Evolutionary conservation across 2,888 invertebrate genomes (phyloP), one percentile per base, ranked within the genome.

Genomic region (Andrena haemorrhoa): DNA sequence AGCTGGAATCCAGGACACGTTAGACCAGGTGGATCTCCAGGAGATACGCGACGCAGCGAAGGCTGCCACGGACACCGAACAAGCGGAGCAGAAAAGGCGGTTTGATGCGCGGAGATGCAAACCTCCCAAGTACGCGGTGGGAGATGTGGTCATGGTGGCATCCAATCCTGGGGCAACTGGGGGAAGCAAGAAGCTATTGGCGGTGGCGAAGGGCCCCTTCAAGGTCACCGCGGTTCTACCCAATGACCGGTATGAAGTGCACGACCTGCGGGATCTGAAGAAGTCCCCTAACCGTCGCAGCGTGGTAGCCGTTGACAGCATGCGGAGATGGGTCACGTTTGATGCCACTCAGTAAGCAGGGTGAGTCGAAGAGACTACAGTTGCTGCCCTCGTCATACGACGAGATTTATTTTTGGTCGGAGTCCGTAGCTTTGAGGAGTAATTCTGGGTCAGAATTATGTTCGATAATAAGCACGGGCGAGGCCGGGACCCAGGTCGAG

Each of bases 191-290:
- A 89, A 90, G 31, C 56, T 89, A 16, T 31, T 72, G 1, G 78
- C 87, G 0, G 85, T 85, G n/a, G 82, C 80, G 0, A 86, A 85
- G 56, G 89, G 89, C 0, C 89, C 89, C 0, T 90, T 84, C 65
- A 79, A 71, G 47, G 82, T 90, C 1, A 86, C 79, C 0, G 85
- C 82, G 0, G 82, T 88, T 0, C 49, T 88, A 5, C 88, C 88
- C 0, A 85, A 89, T 56, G 89, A 88, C 41, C 81, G 89, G 0
- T 88, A 88, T 53, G 82, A 88, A 51, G 83, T 89, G 0, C 76
- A 87, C 26, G 88, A 90, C 31, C 31, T 89, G 6, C 72, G 87
- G 16, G 83, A 86, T 12, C 12, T 87, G 47, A 84, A 81, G 61
- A 88, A 85, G 79, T 47, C 85, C 2, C 68, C 76, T 4, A 77